phyloP scores from a whole-genome alignment of 1,140 invertebrate genomes.

The Eupeodes corollae region DNA sequence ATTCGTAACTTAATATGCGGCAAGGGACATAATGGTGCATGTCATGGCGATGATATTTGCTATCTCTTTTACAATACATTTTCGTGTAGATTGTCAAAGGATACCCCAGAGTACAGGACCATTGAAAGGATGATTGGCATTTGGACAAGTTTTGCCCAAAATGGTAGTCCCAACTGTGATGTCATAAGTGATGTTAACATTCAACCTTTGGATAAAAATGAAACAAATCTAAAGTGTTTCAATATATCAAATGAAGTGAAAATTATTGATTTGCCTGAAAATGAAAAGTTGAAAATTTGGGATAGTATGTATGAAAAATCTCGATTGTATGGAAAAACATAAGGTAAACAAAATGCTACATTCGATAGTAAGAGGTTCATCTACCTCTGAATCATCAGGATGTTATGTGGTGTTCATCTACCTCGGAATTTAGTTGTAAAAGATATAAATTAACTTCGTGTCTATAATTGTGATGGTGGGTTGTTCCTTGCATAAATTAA shows the following conservation, averaged over 20 bases:
- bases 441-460: too few relatives aligned
- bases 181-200: slow-evolving; percentile 22
- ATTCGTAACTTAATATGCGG: slow-evolving; percentile 29
- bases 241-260: slow-evolving; percentile 34
- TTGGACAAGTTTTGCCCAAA: slow-evolving; percentile 38
- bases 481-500: too few relatives aligned
- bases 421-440: too few relatives aligned
- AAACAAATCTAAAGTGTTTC: slow-evolving; percentile 26
- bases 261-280: slow-evolving; percentile 32
- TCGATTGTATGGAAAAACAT: slow-evolving; percentile 2
- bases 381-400: too few relatives aligned
- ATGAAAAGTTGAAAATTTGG: slow-evolving; percentile 37
- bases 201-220: slow-evolving; percentile 22
- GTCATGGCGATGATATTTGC: slow-evolving; percentile 52
- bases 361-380: too few relatives aligned
- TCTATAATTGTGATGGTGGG: too few relatives aligned
- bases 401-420: too few relatives aligned
- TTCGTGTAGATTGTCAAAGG: slow-evolving; percentile 28
- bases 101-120: slow-evolving; percentile 22
- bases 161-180: slow-evolving; percentile 30
- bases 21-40: slow-evolving; percentile 38
- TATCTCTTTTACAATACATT: slow-evolving; percentile 47
- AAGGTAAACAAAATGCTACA: background rate
- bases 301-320: slow-evolving; percentile 24
- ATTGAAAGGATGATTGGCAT: slow-evolving; percentile 40